phyloP scores from a whole-genome alignment of 2,797 vertebrate species.

The Eremophila alpestris region DNA sequence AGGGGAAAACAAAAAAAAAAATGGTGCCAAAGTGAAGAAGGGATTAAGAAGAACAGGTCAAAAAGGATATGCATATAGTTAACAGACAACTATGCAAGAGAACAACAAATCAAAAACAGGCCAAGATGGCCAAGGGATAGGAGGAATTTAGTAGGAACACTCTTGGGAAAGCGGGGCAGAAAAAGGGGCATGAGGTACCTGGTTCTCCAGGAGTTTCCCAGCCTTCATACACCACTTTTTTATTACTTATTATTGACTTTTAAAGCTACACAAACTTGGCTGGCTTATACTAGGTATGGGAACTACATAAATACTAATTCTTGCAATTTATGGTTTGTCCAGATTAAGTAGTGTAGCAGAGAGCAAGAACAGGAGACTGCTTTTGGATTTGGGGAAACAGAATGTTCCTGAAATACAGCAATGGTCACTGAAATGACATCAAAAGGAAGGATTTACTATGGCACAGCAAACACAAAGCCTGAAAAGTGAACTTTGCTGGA shows the following conservation, averaged over 20 bases:
- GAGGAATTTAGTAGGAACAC: neutral
- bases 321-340: neutral
- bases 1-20: neutral
- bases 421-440: neutral
- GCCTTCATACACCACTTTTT: neutral
- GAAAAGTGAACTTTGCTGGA: neutral
- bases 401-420: neutral
- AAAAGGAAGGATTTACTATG: neutral
- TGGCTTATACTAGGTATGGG: neutral
- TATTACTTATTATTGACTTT: neutral
- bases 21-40: neutral
- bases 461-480: neutral
- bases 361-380: neutral
- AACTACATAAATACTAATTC: neutral
- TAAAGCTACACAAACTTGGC: neutral
- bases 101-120: neutral
- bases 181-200: neutral
- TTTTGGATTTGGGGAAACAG: neutral
- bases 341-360: neutral
- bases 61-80: neutral
- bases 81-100: neutral
- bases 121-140: neutral
- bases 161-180: neutral
- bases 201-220: neutral
- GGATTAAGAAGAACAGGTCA: neutral